A percentile compares a stretch with the other conserved stretches of the same genome.
phyloP scores from a whole-genome alignment of 2,888 invertebrate species.

The Plagiodera versicolora region DNA sequence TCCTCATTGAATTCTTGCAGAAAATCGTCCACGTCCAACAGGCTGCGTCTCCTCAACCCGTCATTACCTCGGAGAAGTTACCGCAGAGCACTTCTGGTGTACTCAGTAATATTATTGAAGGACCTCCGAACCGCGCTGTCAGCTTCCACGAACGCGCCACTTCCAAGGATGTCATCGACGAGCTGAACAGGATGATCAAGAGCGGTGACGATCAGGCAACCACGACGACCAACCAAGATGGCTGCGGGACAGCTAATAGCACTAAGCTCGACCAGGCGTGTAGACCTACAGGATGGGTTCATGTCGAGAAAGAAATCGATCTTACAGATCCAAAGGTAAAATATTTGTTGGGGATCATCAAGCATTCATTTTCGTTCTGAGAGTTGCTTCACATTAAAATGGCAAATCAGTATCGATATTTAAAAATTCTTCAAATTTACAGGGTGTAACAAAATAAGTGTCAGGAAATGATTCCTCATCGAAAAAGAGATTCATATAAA shows the following conservation, averaged over 20 bases:
- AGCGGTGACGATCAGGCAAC: constrained; percentile 57
- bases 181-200: constrained; percentile 67
- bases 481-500: too few relatives aligned
- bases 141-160: constrained; percentile 75
- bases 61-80: constrained; percentile 51
- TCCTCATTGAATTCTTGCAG: constrained; percentile 29
- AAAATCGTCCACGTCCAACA: constrained; percentile 42
- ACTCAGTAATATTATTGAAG: constrained; percentile 54
- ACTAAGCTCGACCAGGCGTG: constrained; percentile 64
- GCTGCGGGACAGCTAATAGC: constrained; percentile 36
- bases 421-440: too few relatives aligned
- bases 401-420: too few relatives aligned
- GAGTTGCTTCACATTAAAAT: too few relatives aligned
- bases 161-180: constrained; percentile 76
- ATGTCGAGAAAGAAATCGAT: constrained; percentile 76
- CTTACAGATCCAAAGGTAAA: constrained; percentile 76
- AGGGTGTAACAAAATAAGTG: too few relatives aligned
- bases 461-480: too few relatives aligned
- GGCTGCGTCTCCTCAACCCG: constrained; percentile 40
- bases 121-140: constrained; percentile 61
- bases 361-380: too few relatives aligned
- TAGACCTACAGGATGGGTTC: constrained; percentile 78
- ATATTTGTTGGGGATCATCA: neutral
- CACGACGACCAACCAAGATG: constrained; percentile 26
- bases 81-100: constrained; percentile 50